Evolutionary conservation across 1,140 invertebrate species (phyloP), one percentile per base, ranked within the genome.

Genomic region (Cyclina sinensis): DNA sequence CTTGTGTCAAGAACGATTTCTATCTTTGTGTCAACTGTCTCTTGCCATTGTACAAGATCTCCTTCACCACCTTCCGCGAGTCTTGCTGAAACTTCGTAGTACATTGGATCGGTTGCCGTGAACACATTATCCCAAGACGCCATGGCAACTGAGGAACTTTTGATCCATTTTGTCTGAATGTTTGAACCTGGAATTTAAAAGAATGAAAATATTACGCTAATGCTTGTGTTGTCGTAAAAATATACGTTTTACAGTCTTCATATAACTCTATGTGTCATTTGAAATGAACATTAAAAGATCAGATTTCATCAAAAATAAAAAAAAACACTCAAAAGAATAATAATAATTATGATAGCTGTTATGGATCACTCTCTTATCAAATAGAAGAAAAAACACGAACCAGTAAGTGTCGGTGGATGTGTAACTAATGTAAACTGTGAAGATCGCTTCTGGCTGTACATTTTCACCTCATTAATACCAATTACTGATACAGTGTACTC

Each of bases 391-490:
- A n/a, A n/a, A n/a, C n/a, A n/a, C n/a, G n/a, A n/a, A 84, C 82
- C 82, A 24, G 82, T 84, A 12, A 84, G 43, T 2, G 11, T 54
- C 35, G 82, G 82, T 18, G n/a, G 51, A 0, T 21, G 21, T 51
- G 82, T 84, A 0, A 73, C n/a, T 12, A 84, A 46, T 2, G 27
- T 12, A 21, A 84, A 84, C 5, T 74, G 21, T 9, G 12, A 27
- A 21, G 37, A 46, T 48, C 12, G 18, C 39, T 73, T 84, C 27
- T 84, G 37, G 48, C 82, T 84, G 27, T 73, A 84, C 65, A 84
- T 73, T 12, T 84, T 21, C 32, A 84, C 39, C 51, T 84, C 57
- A 57, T 84, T 84, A 16, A 70, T 32, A n/a, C 59, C 82, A 30
- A 27, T 51, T 30, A 84, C 65, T 0, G 82, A 51, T 2, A 84